A percentile compares a stretch with the other conserved stretches of the same genome.
Evolutionary conservation across 2,113 vertebrate species (phyloP).

Genomic region (Scatophagus argus): DNA sequence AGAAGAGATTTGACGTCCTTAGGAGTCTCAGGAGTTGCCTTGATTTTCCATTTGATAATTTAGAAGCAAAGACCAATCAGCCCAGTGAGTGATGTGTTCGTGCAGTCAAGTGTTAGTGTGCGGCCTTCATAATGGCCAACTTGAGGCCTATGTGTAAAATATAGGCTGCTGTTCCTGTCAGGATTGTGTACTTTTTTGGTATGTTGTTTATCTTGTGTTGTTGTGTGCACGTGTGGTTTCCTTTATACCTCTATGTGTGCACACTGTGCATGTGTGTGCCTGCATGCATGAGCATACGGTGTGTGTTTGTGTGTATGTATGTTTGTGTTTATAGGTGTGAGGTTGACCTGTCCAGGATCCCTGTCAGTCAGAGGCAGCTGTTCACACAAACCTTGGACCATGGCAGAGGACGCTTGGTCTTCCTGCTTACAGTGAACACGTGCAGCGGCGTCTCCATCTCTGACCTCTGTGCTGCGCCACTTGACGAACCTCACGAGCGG

Average conservation of each 20-base stretch:
- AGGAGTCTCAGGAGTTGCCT: neutral
- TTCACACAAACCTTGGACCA: conserved; percentile 77
- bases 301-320: conserved; percentile 24
- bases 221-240: neutral
- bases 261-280: neutral
- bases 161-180: neutral
- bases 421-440: conserved; percentile 84
- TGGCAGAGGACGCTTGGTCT: conserved; percentile 82
- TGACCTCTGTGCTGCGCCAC: conserved; percentile 90
- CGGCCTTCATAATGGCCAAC: neutral
- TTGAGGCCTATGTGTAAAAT: too few relatives aligned
- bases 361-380: conserved; percentile 81
- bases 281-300: neutral
- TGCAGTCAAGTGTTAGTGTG: neutral
- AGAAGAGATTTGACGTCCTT: neutral
- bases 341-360: conserved; percentile 84
- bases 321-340: conserved; percentile 83
- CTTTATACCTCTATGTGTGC: neutral
- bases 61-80: neutral
- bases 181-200: neutral
- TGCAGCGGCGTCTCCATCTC: conserved; percentile 90
- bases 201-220: neutral
- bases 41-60: neutral
- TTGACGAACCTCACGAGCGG: conserved; percentile 86
- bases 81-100: neutral